Evolutionary conservation across 1,140 invertebrate species (phyloP).

Genomic region (Drosophila busckii): DNA sequence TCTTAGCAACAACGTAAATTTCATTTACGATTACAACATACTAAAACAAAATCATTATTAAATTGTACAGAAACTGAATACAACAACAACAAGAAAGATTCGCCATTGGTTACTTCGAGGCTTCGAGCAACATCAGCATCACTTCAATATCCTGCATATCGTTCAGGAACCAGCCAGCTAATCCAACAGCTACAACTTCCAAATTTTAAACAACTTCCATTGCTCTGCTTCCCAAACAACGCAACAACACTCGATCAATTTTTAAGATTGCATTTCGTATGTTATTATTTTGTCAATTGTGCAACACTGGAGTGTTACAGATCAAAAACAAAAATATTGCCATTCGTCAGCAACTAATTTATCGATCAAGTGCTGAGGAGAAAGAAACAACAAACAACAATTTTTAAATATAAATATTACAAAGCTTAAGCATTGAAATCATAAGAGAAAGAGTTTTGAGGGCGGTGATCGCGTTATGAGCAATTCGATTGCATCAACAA

Average conservation of each 20-base stretch:
- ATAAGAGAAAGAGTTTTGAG: constrained; percentile 29
- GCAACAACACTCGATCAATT: not conserved
- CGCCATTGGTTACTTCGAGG: constrained; percentile 36
- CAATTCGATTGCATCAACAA: constrained; percentile 80
- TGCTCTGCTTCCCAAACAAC: constrained; percentile 14
- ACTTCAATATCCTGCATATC: constrained; percentile 4
- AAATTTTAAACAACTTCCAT: constrained; percentile 30
- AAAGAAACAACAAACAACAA: constrained; percentile 1
- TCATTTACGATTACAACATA: constrained; percentile 65
- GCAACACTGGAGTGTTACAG: constrained; percentile 22
- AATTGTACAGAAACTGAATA: constrained; percentile 53
- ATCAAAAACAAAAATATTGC: constrained; percentile 17
- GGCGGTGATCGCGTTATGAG: constrained; percentile 78
- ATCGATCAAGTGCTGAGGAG: not conserved
- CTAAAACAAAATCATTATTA: constrained; percentile 48
- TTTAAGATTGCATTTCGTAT: constrained; percentile 6
- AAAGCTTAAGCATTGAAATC: constrained; percentile 17
- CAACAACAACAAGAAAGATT: constrained; percentile 13
- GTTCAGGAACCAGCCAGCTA: not conserved
- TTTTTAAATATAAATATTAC: not conserved
- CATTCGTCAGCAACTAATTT: constrained; percentile 20
- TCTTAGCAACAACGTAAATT: constrained; percentile 72
- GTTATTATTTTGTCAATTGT: too few relatives aligned
- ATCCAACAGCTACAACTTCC: constrained; percentile 2
- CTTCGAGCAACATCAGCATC: constrained; percentile 3